phyloP scores from a whole-genome alignment of 2,113 vertebrate genomes.

The Trematocara macrostoma region DNA sequence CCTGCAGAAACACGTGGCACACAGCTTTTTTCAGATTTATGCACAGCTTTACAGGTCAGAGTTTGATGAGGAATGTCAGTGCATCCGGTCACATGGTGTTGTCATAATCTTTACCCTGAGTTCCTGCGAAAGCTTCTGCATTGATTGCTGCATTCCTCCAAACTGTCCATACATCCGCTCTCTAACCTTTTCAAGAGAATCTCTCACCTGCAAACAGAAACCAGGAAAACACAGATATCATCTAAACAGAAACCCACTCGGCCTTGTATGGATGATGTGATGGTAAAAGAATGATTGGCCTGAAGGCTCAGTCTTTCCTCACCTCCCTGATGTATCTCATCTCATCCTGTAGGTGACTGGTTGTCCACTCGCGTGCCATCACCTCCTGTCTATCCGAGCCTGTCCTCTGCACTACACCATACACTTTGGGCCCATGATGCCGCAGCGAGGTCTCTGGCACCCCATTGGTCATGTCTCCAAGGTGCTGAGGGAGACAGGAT shows the following conservation, averaged over 20 bases:
- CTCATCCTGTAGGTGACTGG: conserved; percentile 88
- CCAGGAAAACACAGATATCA: background rate
- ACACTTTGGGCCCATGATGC: conserved; percentile 80
- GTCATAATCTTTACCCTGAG: conserved; percentile 75
- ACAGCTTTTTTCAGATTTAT: background rate
- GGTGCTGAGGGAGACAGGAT: conserved; percentile 75
- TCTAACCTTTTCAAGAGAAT: conserved; percentile 94
- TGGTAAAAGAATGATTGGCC: background rate
- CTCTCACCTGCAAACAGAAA: conserved; percentile 79
- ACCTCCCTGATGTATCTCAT: conserved; percentile 97
- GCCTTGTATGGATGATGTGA: background rate
- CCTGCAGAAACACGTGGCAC: conserved; percentile 60
- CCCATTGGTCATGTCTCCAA: conserved; percentile 76
- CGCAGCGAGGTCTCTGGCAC: conserved; percentile 68
- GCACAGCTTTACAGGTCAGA: background rate
- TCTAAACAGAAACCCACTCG: background rate
- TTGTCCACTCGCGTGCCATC: conserved; percentile 91
- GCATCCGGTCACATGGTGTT: background rate
- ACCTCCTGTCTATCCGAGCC: conserved; percentile 85
- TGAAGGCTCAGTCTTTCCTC: conserved; percentile 54
- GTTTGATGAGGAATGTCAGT: background rate
- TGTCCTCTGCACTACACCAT: conserved; percentile 82
- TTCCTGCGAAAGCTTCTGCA: conserved; percentile 86
- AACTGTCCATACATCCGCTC: conserved; percentile 93
- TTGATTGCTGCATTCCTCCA: conserved; percentile 90